Evolutionary conservation across 2,797 vertebrate species (phyloP).

Genomic region (Nyctibius grandis): DNA sequence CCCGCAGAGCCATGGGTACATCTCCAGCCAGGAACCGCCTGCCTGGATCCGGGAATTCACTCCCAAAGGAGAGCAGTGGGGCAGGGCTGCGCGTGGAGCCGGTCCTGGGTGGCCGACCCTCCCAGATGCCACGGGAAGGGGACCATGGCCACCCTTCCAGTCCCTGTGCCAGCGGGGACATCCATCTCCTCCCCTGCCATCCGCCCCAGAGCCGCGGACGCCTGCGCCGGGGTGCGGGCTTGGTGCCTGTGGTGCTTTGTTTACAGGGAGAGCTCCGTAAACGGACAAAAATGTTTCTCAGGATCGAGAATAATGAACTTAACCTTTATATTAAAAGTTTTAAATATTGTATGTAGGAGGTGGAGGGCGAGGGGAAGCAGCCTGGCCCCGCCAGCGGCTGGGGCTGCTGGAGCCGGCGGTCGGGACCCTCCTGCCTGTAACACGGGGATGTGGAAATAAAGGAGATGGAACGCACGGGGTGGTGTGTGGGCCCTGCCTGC

Average conservation of each 20-base stretch:
- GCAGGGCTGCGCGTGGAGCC: not conserved
- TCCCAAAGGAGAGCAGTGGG: conserved; percentile 73
- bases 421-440: not conserved
- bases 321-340: conserved; percentile 66
- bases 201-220: not conserved
- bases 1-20: not conserved
- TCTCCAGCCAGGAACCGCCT: not conserved
- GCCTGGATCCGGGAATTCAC: conserved; percentile 49
- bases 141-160: not conserved
- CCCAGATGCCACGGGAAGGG: not conserved
- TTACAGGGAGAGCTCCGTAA: conserved; percentile 64
- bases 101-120: not conserved
- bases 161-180: not conserved
- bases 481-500: not conserved
- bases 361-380: accelerated
- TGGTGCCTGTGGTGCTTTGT: conserved; percentile 66
- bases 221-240: not conserved
- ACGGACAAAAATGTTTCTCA: conserved; percentile 65
- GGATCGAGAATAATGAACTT: conserved; percentile 64
- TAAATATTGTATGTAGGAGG: not conserved
- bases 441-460: not conserved
- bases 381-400: too few species aligned
- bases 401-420: not conserved
- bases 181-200: not conserved
- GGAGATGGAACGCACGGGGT: not conserved